These are phyloP conservation scores for Microhierax caerulescens DNA, from an alignment of 2,797 vertebrate genomes.

Conservation along the genomic window DNA sequence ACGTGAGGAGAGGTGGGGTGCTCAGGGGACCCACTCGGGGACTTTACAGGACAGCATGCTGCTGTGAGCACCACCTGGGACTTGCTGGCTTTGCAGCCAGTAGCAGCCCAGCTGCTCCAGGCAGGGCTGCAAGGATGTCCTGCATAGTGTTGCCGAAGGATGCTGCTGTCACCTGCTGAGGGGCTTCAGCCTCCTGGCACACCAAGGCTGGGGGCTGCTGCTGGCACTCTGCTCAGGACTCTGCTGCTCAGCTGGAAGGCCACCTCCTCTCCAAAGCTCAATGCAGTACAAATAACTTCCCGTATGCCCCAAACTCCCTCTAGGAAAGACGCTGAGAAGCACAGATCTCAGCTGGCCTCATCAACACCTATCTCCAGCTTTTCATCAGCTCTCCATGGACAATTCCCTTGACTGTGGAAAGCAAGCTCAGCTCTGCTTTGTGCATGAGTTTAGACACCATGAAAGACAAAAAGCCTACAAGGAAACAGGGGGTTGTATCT, in stretches of 20 bases:
- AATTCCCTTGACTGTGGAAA: rapidly evolving
- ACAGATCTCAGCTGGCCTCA: background rate
- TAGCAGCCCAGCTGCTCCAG: background rate
- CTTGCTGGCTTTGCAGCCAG: background rate
- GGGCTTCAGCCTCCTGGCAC: background rate
- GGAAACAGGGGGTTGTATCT: conserved; percentile 31
- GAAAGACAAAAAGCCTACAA: conserved; percentile 43
- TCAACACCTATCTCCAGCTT: background rate
- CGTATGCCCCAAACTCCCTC: rapidly evolving
- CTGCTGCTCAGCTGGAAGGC: background rate
- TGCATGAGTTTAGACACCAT: background rate
- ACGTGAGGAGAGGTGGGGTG: background rate
- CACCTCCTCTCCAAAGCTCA: background rate
- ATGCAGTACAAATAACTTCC: rapidly evolving
- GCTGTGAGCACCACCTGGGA: background rate
- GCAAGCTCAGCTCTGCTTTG: background rate
- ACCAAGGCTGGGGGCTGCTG: background rate
- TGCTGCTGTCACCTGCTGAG: rapidly evolving
- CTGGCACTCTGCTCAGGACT: background rate
- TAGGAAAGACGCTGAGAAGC: background rate
- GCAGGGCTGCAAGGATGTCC: background rate
- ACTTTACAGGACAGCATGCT: background rate
- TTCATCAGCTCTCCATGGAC: background rate
- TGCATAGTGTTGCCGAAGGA: background rate
- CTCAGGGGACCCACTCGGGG: background rate